These are phyloP conservation scores for Tiliacea aurago DNA, from an alignment of 2,888 invertebrate genomes.

Conservation along the genomic window DNA sequence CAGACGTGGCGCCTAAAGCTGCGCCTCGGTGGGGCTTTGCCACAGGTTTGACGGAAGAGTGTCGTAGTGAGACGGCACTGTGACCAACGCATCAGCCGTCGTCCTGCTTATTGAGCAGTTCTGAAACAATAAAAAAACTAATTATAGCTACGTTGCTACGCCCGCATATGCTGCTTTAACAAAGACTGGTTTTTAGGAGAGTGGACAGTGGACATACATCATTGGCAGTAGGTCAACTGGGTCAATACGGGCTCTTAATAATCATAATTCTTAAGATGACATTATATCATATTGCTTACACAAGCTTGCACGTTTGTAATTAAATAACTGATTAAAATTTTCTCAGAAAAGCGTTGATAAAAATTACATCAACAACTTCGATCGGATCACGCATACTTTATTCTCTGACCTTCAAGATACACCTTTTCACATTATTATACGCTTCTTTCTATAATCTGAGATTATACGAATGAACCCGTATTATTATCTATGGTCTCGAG, in stretches of 20 bases:
- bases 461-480: neutral
- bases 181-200: too few relatives aligned
- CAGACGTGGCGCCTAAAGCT: constrained; percentile 80
- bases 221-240: too few relatives aligned
- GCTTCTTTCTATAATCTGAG: too few relatives aligned
- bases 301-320: constrained; percentile 15
- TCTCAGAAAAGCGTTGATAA: constrained; percentile 26
- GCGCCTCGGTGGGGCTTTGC: constrained; percentile 85
- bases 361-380: constrained; percentile 10
- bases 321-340: constrained; percentile 16
- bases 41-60: constrained; percentile 89
- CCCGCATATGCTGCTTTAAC: neutral
- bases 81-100: constrained; percentile 93
- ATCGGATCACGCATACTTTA: constrained; percentile 17
- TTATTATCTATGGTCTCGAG: too few relatives aligned
- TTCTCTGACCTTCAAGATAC: constrained; percentile 9
- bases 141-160: neutral
- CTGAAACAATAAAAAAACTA: constrained; percentile 78
- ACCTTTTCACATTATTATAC: neutral
- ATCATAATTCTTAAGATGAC: neutral
- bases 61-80: constrained; percentile 94
- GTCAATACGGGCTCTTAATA: neutral
- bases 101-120: constrained; percentile 93
- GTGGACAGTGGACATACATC: too few relatives aligned
- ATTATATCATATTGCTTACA: neutral